These are phyloP conservation scores for Vimba vimba DNA, from an alignment of 2,113 vertebrate species.

Conservation along the genomic window DNA sequence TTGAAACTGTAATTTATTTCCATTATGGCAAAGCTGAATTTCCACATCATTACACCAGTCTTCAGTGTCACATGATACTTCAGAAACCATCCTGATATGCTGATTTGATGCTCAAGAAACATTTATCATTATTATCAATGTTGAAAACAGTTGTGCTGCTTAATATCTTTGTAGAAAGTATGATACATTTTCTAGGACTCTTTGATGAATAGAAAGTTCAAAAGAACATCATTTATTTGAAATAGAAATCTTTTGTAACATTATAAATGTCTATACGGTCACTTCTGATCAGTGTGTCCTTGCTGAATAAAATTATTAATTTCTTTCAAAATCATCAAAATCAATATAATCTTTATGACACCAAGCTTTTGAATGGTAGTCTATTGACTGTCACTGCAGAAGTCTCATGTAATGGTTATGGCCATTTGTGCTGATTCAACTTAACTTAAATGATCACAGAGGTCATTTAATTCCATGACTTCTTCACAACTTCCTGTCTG, in stretches of 20 bases:
- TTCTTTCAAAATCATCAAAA: too few relatives aligned
- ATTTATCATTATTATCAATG: not conserved
- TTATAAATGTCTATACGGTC: not conserved
- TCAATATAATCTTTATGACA: not conserved
- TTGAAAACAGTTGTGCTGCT: too few relatives aligned
- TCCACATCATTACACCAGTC: not conserved
- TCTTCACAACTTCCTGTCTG: constrained; percentile 18
- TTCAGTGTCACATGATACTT: not conserved
- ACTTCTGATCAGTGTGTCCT: not conserved
- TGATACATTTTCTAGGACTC: too few relatives aligned
- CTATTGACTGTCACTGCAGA: too few relatives aligned
- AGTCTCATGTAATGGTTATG: not conserved
- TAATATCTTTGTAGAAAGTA: too few relatives aligned
- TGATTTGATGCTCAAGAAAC: not conserved
- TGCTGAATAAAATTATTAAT: not conserved
- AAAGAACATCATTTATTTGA: not conserved
- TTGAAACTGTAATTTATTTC: not conserved
- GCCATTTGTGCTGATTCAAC: not conserved
- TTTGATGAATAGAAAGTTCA: not conserved
- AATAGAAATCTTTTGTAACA: not conserved
- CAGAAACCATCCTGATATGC: not conserved
- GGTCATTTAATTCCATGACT: constrained; percentile 4
- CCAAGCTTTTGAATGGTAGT: not conserved
- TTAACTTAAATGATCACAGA: not conserved
- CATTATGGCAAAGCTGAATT: not conserved